phyloP scores from a whole-genome alignment of 2,113 vertebrate genomes.

The Forbesichthys papilliferus region DNA sequence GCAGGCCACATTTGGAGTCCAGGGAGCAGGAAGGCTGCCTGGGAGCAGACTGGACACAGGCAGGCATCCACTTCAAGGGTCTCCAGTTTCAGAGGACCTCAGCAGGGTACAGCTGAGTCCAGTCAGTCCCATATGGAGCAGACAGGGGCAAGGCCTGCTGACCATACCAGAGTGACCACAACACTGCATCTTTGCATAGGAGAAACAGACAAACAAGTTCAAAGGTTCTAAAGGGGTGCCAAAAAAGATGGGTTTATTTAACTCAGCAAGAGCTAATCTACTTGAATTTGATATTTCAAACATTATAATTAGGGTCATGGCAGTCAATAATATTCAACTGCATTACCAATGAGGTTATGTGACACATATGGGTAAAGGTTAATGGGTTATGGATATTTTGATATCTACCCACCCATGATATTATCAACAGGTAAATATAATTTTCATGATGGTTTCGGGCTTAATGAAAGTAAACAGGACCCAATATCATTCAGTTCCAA shows the following conservation, averaged over 20 bases:
- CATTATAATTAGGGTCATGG: conserved; percentile 27
- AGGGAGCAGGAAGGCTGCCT: conserved; percentile 76
- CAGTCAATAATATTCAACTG: conserved; percentile 25
- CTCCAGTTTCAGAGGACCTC: conserved; percentile 96
- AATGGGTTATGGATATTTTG: too few species aligned
- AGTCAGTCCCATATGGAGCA: conserved; percentile 70
- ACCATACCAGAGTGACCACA: conserved; percentile 69
- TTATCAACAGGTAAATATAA: too few species aligned
- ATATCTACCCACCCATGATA: too few species aligned
- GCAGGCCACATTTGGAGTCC: conserved; percentile 78
- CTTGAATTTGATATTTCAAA: conserved; percentile 62
- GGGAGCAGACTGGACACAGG: conserved; percentile 82
- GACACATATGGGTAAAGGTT: too few species aligned
- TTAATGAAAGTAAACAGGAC: too few species aligned
- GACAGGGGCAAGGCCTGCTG: conserved; percentile 78
- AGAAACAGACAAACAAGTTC: conserved; percentile 74
- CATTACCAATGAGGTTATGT: conserved; percentile 16
- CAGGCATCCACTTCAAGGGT: conserved; percentile 97
- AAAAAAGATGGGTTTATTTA: conserved; percentile 67
- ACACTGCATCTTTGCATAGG: conserved; percentile 54
- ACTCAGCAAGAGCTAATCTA: conserved; percentile 62
- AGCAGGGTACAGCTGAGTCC: conserved; percentile 88
- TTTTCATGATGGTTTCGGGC: too few species aligned
- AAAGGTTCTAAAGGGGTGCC: conserved; percentile 67
- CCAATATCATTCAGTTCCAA: too few species aligned